Base-by-base conservation (phyloP, 2,888 invertebrate species). In the Plemyria rubiginata region DNA sequence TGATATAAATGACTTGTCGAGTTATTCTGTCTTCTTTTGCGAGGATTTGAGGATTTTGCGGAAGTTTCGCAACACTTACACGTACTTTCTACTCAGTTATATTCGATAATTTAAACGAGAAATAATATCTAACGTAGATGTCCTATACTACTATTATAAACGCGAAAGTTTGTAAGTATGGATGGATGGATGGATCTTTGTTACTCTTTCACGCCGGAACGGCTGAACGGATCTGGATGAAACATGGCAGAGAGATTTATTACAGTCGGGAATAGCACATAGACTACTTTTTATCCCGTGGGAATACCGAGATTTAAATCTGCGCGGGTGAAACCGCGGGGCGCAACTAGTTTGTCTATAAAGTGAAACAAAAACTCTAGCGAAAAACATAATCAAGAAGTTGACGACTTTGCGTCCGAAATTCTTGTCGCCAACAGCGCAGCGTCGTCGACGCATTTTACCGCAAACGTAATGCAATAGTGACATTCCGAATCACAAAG, bases 1-100 rank as follows among this genome's bases (percentile, higher is more conserved):
- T 81, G 75, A 72, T 86, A 85, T 82, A 85, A 86, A 84, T 86
- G 82, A 86, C 84, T 83, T 80, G 75, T 78, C 79, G 77, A 79
- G 80, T 60, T 65, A 74, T 77, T 45, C 72, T 74, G 77, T 78
- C 80, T 80, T 76, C 79, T 81, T 84, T 82, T 78, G 79, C 77
- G 81, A 84, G 82, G 82, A 84, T 85, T 83, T 81, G 84, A 84
- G 80, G 28, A 40, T 40, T 49, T 40, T n/a, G n/a, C 40, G 3
- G 8, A 13, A 43, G 6, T 43, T 15, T 7, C 1, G 8, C 8
- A 15, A 45, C 45, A 45, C 2, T 22, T 22, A 22, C 16, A 45
- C n/a, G 9, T 28, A 28, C 11, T 28, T 29, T 57, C 13, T n/a
- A n/a, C 5, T 41, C 13, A 41, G 16, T 16, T 45, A 0, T 45